Conservation (phyloP, 37 sponge, comb jelly and placozoan genomes). For the Chondrosia reniformis region DNA sequence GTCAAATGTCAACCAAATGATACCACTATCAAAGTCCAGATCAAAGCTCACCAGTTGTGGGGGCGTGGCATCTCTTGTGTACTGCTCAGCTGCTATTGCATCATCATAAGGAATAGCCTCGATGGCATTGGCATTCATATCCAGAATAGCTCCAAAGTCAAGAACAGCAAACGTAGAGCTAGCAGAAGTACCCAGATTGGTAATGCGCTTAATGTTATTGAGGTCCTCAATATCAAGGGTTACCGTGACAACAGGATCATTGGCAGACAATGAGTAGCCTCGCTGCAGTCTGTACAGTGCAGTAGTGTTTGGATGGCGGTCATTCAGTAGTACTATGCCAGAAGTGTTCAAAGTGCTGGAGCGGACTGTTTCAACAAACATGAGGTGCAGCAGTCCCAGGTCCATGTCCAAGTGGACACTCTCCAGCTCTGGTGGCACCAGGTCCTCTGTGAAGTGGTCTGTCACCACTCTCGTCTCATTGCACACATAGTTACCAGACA, state of each 20-base stretch:
- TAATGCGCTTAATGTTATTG: constrained; percentile 80
- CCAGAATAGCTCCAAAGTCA: constrained; percentile 25
- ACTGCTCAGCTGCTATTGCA: constrained; percentile 55
- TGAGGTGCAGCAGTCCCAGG: constrained; percentile 57
- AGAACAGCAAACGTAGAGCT: constrained; percentile 57
- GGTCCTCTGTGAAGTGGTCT: constrained; percentile 41
- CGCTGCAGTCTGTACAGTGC: constrained; percentile 34
- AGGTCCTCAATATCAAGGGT: constrained; percentile 38
- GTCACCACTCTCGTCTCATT: constrained; percentile 5
- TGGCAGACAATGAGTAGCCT: constrained; percentile 39
- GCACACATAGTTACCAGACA: constrained; percentile 60
- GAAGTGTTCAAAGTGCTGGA: constrained; percentile 44
- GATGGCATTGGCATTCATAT: constrained; percentile 77
- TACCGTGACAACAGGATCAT: constrained; percentile 50
- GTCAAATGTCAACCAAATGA: constrained; percentile 72
- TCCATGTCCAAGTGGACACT: constrained; percentile 75
- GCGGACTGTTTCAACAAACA: constrained; percentile 80
- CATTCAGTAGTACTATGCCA: constrained; percentile 43
- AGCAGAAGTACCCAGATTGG: constrained; percentile 45
- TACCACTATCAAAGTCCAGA: constrained; percentile 48
- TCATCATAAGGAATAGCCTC: constrained; percentile 2
- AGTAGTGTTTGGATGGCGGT: constrained; percentile 19
- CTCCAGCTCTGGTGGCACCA: constrained; percentile 52
- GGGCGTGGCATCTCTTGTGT: constrained; percentile 58
- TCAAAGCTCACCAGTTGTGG: constrained; percentile 55